Conservation (phyloP, 2,113 vertebrate species). For the Carassius gibelio region DNA sequence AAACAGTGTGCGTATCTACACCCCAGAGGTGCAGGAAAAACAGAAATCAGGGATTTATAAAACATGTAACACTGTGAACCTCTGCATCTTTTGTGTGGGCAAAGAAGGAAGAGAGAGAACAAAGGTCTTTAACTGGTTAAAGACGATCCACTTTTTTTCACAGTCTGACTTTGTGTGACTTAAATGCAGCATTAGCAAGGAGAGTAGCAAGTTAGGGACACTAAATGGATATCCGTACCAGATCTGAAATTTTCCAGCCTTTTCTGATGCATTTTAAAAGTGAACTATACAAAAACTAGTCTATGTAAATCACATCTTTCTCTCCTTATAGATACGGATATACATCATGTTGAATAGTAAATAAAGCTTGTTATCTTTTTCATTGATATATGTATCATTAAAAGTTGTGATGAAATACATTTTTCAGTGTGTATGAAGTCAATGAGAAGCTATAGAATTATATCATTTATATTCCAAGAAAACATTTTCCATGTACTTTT, state of each 20-base stretch:
- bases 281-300: conserved; percentile 51
- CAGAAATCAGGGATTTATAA: conserved; percentile 60
- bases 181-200: conserved; percentile 22
- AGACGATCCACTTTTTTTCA: conserved; percentile 43
- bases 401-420: conserved; percentile 50
- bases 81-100: conserved; percentile 45
- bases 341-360: conserved; percentile 56
- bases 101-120: conserved; percentile 42
- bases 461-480: neutral
- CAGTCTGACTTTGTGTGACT: conserved; percentile 35
- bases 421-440: conserved; percentile 26
- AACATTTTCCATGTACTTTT: neutral
- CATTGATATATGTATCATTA: conserved; percentile 45
- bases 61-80: conserved; percentile 61
- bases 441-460: neutral
- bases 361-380: conserved; percentile 54
- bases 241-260: conserved; percentile 52
- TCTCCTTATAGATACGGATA: conserved; percentile 40
- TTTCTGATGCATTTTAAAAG: conserved; percentile 56
- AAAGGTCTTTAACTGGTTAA: conserved; percentile 39
- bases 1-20: conserved; percentile 15
- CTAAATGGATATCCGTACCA: conserved; percentile 37
- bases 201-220: conserved; percentile 45
- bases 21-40: conserved; percentile 47
- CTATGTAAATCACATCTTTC: conserved; percentile 48